Conservation (phyloP, 1,140 invertebrate species). For the Trachymyrmex septentrionalis region DNA sequence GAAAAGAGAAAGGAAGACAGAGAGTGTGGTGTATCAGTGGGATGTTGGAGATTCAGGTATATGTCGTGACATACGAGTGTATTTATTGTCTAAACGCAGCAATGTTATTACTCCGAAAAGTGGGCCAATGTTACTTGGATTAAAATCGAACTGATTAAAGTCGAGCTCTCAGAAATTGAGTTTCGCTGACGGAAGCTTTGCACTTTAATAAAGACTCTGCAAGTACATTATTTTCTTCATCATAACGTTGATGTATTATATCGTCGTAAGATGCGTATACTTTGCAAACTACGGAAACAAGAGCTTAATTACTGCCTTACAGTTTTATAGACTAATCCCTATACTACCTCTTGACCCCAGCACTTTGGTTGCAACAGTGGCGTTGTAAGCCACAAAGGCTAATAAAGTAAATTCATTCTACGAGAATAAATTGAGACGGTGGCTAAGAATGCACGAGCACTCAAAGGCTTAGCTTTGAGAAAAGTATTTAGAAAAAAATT, state of each 20-base stretch:
- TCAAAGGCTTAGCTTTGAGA: background rate
- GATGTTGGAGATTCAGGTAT: background rate
- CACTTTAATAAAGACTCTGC: background rate
- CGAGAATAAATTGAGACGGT: conserved; percentile 7
- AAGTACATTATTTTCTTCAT: conserved; percentile 22
- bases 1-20: background rate
- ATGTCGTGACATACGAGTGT: conserved; percentile 37
- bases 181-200: background rate
- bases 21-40: background rate
- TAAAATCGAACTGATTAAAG: conserved; percentile 74
- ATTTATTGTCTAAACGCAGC: conserved; percentile 68
- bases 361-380: background rate
- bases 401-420: background rate
- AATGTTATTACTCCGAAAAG: conserved; percentile 71
- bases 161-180: conserved; percentile 66
- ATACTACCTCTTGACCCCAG: background rate
- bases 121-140: conserved; percentile 69
- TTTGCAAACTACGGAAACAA: conserved; percentile 1
- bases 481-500: background rate
- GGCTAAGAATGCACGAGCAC: background rate
- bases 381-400: conserved; percentile 22
- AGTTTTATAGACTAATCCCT: conserved; percentile 14
- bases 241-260: background rate
- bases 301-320: conserved; percentile 1
- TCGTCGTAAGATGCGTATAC: background rate